Evolutionary conservation across 1,140 invertebrate genomes (phyloP).

Genomic region (Aphelinus certus): DNA sequence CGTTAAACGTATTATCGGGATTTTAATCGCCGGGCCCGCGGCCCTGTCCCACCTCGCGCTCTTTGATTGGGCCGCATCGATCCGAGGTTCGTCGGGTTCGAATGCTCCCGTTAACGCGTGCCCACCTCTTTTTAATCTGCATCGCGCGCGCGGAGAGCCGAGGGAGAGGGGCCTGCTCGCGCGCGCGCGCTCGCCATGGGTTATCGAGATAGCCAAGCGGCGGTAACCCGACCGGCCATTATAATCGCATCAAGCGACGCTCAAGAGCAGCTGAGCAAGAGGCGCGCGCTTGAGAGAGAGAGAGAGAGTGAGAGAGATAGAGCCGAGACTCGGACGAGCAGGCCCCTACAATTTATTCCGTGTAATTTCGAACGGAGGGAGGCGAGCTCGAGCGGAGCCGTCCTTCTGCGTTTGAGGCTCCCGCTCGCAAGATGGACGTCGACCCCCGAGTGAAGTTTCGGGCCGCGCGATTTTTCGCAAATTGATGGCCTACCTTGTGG

Average conservation of each 20-base stretch:
- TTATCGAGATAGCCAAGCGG: slow-evolving; percentile 50
- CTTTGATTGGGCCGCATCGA: slow-evolving; percentile 39
- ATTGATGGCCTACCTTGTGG: slow-evolving; percentile 47
- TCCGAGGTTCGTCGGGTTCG: slow-evolving; percentile 22
- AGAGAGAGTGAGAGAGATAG: slow-evolving; percentile 4
- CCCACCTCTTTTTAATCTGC: slow-evolving; percentile 41
- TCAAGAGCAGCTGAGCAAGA: slow-evolving; percentile 13
- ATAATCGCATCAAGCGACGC: slow-evolving; percentile 59
- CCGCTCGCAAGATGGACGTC: slow-evolving; percentile 39
- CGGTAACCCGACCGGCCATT: slow-evolving; percentile 60
- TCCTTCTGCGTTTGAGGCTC: slow-evolving; percentile 7
- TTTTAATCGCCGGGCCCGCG: slow-evolving; percentile 29
- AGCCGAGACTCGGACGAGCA: slow-evolving; percentile 29
- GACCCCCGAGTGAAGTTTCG: slow-evolving; percentile 49
- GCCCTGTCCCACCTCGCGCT: background rate
- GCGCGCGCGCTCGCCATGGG: slow-evolving; percentile 36
- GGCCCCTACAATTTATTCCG: slow-evolving; percentile 58
- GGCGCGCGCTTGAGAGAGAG: background rate
- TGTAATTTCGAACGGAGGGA: slow-evolving; percentile 51
- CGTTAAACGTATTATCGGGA: slow-evolving; percentile 40
- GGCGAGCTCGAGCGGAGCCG: background rate
- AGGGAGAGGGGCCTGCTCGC: background rate
- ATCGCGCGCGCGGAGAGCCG: slow-evolving; percentile 25
- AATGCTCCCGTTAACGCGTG: slow-evolving; percentile 33
- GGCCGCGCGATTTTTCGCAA: slow-evolving; percentile 48